Base-by-base conservation (phyloP, 2,113 vertebrate species). In the Erinaceus europaeus region DNA sequence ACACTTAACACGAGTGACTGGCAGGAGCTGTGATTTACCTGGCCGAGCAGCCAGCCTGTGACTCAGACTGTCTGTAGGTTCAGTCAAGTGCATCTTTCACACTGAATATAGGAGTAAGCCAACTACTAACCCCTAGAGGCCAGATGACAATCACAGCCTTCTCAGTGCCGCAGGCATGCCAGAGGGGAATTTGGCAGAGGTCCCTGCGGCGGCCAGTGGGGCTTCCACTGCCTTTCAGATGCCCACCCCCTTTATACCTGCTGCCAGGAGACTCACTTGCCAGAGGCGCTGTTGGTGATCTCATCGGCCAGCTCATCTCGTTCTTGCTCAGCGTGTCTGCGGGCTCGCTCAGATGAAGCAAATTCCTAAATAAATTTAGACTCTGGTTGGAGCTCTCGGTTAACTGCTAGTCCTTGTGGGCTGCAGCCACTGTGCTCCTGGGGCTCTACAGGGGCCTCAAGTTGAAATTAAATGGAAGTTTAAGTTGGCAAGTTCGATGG, bases 281-380 rank as follows among this genome's bases (percentile, higher is more conserved):
- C 99, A 14, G 99, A 98, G 61, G 98, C 97, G 6, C 98, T 99
- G 98, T 98, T 99, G 71, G 98, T 97, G n/a, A 99, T 99, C 97
- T 99, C 99, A 0, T 99, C 99, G 0, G 98, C 98, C 92, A 99
- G 90, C 89, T 99, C 99, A 0, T 99, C 99, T 46, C 99, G 91
- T 90, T 99, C 99, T 89, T 99, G 99, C 84, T 99, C 99, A 0
- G 99, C 98, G 0, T 99, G 99, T 10, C 99, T 98, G 20, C 99
- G 98, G 2, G 97, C 98, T 79, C 99, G 96, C 95, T 99, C 99
- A 0, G 99, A 99, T 0, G 98, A 98, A 0, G 99, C 98, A 0
- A 98, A 97, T 90, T 99, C 99, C 99, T 98, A 74, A 4, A 2
- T 5, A 32, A 69, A 68, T 75, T 48, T 0, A 44, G 32, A 42